Evolutionary conservation across 64 coral and sea anemone genomes (phyloP), one percentile per base, ranked within the genome.

Genomic region (Dendronephthya gigantea): DNA sequence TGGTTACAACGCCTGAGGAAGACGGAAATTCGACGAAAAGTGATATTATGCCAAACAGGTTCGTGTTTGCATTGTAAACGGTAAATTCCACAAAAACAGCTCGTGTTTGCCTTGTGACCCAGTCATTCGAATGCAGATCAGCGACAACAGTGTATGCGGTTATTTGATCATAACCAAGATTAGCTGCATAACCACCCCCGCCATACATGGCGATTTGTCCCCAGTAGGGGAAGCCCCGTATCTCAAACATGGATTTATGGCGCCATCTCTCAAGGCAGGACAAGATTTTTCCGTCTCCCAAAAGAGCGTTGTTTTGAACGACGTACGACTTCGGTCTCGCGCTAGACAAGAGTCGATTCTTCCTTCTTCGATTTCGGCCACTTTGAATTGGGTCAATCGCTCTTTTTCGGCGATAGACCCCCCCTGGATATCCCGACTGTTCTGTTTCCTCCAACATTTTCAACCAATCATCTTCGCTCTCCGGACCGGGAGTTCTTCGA

Each of bases 11-110:
- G 2, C 94, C 94, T 33, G 91, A 91, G 9, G 89, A 90, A 0
- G 94, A 86, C 30, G 90, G 83, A 81, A 97, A 97, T 65, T 97
- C 94, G 1, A 97, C 40, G 79, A 90, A 97, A 49, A 97, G 76
- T 47, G 88, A 97, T 14, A 91, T 91, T 15, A 93, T 89, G 0
- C 89, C 94, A 84, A 97, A 97, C 30, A 97, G 49, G 52, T 97
- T 93, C 2, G 68, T 84, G 41, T 45, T 45, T 45, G 41, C 41
- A 11, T 45, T 45, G 41, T 45, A 45, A 45, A 45, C 41, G 41
- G 41, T 45, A 45, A 45, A 45, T 45, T 45, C 41, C 11, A 45
- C 41, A 45, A 45, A 45, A 4, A 45, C 50, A 0, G 91, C 89
- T 30, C 94, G 90, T 9, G 94, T 91, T 65, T 91, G 84, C 28